Base-by-base conservation (phyloP, 2,888 invertebrate species). In the Ichneumoninae sp. region DNA sequence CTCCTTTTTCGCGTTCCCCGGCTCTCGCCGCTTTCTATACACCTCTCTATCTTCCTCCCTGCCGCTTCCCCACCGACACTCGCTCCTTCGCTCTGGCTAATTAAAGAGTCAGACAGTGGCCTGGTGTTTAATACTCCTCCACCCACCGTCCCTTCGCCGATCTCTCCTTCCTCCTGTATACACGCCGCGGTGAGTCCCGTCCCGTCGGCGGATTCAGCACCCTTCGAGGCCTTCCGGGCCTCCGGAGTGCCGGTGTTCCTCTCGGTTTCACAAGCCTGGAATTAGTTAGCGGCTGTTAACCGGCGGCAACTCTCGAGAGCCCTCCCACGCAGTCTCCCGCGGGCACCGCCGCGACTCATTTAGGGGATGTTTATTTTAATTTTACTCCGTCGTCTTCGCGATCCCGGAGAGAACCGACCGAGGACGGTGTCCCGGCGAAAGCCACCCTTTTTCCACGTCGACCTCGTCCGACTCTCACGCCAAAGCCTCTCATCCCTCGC, bases 361-460 rank as follows among this genome's bases (percentile, higher is more conserved):
- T 92, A 91, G 89, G 91, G 92, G 92, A 91, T 91, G 93, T 92
- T 92, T 91, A 92, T 92, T 92, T 92, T 92, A 92, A 92, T 92
- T 92, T 92, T 86, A 89, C 89, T 89, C 89, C 87, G 77, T 84
- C 86, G 79, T 60, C 85, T 78, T 68, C 76, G 50, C 70, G 81
- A 73, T 75, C 44, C 70, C 33, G 44, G 36, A 47, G 47, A 30
- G 30, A 22, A 36, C 57, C 19, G 50, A 75, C 47, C 60, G 60
- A 19, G 22, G 22, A 33, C 22, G 40, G 10, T 47, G 19, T 47
- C 73, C 76, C 77, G 63, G 77, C 73, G 13, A 63, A 70, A 77
- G 76, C 71, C 75, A 75, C 83, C 78, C 75, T 81, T 76, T 77
- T 71, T 71, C 54, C 57, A 36, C 19, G 54, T 44, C 75, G 50